phyloP scores from a whole-genome alignment of 2,888 invertebrate genomes.

The Athalia rosae region DNA sequence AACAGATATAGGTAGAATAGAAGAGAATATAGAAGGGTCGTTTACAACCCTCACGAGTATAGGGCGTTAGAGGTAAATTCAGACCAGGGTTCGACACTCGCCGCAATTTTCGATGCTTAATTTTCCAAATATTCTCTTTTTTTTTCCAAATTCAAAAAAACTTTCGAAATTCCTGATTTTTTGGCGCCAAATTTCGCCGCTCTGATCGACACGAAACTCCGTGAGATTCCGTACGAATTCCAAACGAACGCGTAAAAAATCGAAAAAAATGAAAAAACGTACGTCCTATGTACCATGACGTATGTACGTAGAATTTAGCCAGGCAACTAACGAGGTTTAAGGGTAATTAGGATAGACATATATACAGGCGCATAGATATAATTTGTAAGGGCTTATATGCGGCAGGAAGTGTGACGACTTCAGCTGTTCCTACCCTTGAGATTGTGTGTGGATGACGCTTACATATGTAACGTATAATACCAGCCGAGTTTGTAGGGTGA shows the following conservation, averaged over 20 bases:
- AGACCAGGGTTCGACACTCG: too few relatives aligned
- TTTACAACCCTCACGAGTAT: not conserved
- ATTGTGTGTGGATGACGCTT: not conserved
- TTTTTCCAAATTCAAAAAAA: too few relatives aligned
- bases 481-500: not conserved
- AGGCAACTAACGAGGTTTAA: not conserved
- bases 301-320: too few relatives aligned
- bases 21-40: not conserved
- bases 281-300: too few relatives aligned
- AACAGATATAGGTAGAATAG: not conserved
- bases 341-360: constrained; percentile 17
- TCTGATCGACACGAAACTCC: too few relatives aligned
- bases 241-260: constrained; percentile 19
- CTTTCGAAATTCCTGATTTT: not conserved
- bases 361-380: too few relatives aligned
- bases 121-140: too few relatives aligned
- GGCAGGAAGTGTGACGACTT: constrained; percentile 11
- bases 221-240: not conserved
- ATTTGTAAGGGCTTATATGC: not conserved
- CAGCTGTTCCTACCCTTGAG: constrained; percentile 34
- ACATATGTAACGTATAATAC: not conserved
- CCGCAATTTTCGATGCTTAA: too few relatives aligned
- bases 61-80: not conserved
- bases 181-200: not conserved
- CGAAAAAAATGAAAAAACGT: too few relatives aligned